Evolutionary conservation across 2,797 vertebrate genomes (phyloP), one percentile per base, ranked within the genome.

Genomic region (Sternotherus odoratus): DNA sequence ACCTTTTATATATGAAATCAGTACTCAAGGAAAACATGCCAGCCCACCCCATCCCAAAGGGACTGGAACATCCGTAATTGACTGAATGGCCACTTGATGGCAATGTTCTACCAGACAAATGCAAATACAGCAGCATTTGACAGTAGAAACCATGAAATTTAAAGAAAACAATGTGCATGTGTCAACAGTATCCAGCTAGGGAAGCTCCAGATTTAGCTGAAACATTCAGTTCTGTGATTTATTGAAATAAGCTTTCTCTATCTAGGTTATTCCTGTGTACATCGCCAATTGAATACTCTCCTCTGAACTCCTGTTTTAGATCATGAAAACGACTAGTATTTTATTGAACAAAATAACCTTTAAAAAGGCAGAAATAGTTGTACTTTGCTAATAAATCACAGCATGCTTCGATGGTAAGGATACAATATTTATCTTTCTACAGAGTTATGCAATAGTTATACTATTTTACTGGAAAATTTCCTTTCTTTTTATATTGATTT

Each of bases 41-140:
- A 51, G 33, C 8, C 33, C 48, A 23, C 33, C 9, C 30, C 50
- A 19, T 54, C 85, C 80, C 56, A 8, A 33, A n/a, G 82, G 53
- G 69, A 79, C 74, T 30, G 13, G 15, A 72, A 46, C 83, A 83
- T 21, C 9, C 96, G 97, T 88, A 90, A n/a, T 93, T 57, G 85
- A 77, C 33, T 1, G 26, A 74, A 2, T 33, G 82, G 78, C 97
- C 98, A 91, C 98, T 91, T 12, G 98, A 94, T 97, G 98, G 97
- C 97, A 96, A 95, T 90, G 91, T 97, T 91, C 91, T 28, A 84
- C 97, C 95, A 92, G 63, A 1, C 43, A 92, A 90, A 88, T 82
- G 80, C 75, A 95, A 97, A 93, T 78, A 87, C 90, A 3, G 24
- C 43, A 78, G 36, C 19, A n/a, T 82, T 79, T 81, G 82, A 94